Evolutionary conservation across 2,797 vertebrate species (phyloP), one percentile per base, ranked within the genome.

Genomic region (Pseudochromis fuscus): DNA sequence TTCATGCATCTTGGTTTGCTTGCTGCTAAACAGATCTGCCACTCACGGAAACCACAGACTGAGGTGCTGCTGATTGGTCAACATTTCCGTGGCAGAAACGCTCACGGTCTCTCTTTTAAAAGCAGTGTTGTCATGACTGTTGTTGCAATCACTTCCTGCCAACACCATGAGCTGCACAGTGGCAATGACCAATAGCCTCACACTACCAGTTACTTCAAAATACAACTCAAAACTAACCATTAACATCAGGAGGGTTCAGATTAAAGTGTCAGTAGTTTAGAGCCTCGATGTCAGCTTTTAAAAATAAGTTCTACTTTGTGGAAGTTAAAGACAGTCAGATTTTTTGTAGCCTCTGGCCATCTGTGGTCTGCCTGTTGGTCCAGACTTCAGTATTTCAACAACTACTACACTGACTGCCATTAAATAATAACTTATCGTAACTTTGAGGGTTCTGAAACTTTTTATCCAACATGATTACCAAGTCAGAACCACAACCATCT

Each of bases 61-160:
- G 21, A 83, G 56, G 64, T 68, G 65, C 62, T 24, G 35, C 0
- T 67, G 35, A 44, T 59, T 51, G 67, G 75, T 81, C 84, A 81
- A 5, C 23, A 27, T 83, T 72, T 83, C 60, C 3, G 0, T 64
- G 33, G 55, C 45, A 62, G 75, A 5, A 23, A 16, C 2, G 56
- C 7, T 56, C 5, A 4, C 2, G 0, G 21, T 50, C 37, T 56
- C 31, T 30, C 23, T 57, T 57, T 70, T 4, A 33, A 19, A 69
- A 21, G 33, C 24, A 60, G 13, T 0, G 0, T 5, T 3, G 0
- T 45, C 33, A 48, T 1, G 5, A 23, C 27, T 30, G 49, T n/a
- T 38, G 33, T 25, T 25, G 7, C 18, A 76, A 67, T 16, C 33
- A 48, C 49, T 61, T 59, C 23, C 37, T 55, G 13, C 3, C 21